These are phyloP conservation scores for Platycheirus rosarum DNA, from an alignment of 2,888 invertebrate genomes.

Conservation along the genomic window DNA sequence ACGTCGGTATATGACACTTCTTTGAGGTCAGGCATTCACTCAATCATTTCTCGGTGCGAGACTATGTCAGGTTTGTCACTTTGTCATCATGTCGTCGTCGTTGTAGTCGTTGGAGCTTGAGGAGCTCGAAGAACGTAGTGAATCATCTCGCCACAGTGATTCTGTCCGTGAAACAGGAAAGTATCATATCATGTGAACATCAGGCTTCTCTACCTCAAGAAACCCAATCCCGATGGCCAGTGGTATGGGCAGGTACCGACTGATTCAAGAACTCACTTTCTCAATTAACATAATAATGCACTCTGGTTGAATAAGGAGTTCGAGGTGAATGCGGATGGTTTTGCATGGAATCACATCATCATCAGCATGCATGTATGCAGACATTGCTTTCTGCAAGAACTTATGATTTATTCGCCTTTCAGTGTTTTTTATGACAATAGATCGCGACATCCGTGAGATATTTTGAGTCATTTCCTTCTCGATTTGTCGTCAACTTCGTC, in stretches of 20 bases:
- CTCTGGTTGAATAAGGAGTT: conserved; percentile 61
- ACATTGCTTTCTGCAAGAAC: conserved; percentile 26
- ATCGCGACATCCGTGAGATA: conserved; percentile 59
- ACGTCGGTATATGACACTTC: conserved; percentile 58
- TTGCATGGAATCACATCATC: conserved; percentile 67
- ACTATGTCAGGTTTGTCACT: conserved; percentile 61
- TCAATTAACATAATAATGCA: conserved; percentile 64
- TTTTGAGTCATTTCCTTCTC: conserved; percentile 44
- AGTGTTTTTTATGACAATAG: conserved; percentile 61
- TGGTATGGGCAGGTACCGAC: conserved; percentile 32
- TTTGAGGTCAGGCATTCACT: conserved; percentile 68
- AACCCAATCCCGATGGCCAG: conserved; percentile 44
- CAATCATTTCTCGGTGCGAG: conserved; percentile 39
- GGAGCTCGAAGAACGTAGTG: conserved; percentile 12
- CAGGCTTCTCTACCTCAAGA: conserved; percentile 25
- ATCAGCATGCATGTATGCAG: conserved; percentile 19
- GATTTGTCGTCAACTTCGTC: conserved; percentile 43
- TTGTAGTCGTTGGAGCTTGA: conserved; percentile 31
- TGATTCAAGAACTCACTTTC: conserved; percentile 61
- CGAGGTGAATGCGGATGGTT: conserved; percentile 60
- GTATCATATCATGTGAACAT: conserved; percentile 2
- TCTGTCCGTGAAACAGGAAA: conserved; percentile 1
- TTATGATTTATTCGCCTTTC: conserved; percentile 64
- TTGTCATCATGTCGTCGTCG: conserved; percentile 41
- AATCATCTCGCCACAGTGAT: conserved; percentile 31